phyloP scores from a whole-genome alignment of 2,113 vertebrate genomes.

The Podilymbus podiceps region DNA sequence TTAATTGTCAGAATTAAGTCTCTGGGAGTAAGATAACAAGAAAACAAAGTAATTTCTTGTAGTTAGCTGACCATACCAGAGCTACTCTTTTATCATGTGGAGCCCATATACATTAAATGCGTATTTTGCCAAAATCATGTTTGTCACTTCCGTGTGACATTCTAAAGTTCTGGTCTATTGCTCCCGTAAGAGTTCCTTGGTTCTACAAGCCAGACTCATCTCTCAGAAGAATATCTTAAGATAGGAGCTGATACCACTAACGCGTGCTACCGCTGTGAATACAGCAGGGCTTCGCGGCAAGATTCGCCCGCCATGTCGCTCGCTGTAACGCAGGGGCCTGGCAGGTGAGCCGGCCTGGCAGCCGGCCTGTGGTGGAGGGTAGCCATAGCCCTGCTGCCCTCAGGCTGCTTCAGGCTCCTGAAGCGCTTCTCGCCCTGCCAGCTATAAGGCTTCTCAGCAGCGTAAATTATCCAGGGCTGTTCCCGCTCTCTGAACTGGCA shows the following conservation, averaged over 20 bases:
- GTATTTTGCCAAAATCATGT: rapidly evolving
- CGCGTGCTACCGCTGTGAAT: neutral
- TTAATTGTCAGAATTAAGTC: neutral
- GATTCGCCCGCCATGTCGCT: neutral
- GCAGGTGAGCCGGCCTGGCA: neutral
- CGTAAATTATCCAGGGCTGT: neutral
- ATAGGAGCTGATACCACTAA: too few species aligned
- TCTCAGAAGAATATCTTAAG: neutral
- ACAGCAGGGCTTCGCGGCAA: neutral
- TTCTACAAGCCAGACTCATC: neutral
- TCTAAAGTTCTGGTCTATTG: neutral
- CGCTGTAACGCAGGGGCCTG: neutral
- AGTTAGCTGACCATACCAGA: neutral
- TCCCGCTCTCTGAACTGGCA: neutral
- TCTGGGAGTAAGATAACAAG: neutral
- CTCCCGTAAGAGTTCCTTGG: neutral
- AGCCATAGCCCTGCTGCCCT: neutral
- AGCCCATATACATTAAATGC: neutral
- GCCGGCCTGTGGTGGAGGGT: neutral
- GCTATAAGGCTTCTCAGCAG: neutral
- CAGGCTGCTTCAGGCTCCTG: neutral
- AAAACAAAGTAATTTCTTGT: neutral
- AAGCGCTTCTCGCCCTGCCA: neutral
- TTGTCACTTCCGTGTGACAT: neutral
- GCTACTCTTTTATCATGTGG: neutral